Evolutionary conservation across 2,113 vertebrate species (phyloP), one percentile per base, ranked within the genome.

Genomic region (Hylia prasina): DNA sequence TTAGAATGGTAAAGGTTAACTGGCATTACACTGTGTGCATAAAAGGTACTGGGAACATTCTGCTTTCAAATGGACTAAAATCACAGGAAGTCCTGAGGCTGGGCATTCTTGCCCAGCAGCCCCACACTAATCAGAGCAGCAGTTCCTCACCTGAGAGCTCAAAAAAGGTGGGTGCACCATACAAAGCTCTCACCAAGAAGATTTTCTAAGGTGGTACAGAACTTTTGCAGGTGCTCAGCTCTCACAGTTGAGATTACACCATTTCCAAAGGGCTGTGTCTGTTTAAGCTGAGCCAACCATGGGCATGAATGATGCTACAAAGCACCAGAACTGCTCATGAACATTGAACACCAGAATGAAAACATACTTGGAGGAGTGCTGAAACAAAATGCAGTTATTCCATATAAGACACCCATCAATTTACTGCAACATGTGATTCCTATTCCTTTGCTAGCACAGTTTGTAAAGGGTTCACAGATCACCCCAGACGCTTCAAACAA

Each of bases 241-340:
- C 71, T 60, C 53, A 16, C 19, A 48, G 3, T 0, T 37, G n/a
- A 33, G 5, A 18, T 45, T 10, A 51, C 48, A 31, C 11, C 1
- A 0, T 60, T 66, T 82, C 28, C 33, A 82, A 44, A 6, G 10
- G 71, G 23, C 44, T 68, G 24, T 13, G 45, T 10, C 64, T 69
- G 25, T 28, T 64, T 35, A 73, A 71, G 7, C 18, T 37, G 51
- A 64, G 42, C 24, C 37, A 85, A 14, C 24, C 47, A 25, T 0
- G 1, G 56, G 14, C 40, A 48, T 3, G 4, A 85, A 50, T 28
- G 27, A 64, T 37, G 50, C 48, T 35, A 24, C 50, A 56, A 53
- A 78, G n/a, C 50, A 85, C 13, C 66, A 50, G 30, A 92, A 79
- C 14, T 37, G 40, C n/a, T 63, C 39, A 15, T 9, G n/a, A 9